Conservation (phyloP, 2,797 vertebrate species). For the Brachyrhaphis roseni region DNA sequence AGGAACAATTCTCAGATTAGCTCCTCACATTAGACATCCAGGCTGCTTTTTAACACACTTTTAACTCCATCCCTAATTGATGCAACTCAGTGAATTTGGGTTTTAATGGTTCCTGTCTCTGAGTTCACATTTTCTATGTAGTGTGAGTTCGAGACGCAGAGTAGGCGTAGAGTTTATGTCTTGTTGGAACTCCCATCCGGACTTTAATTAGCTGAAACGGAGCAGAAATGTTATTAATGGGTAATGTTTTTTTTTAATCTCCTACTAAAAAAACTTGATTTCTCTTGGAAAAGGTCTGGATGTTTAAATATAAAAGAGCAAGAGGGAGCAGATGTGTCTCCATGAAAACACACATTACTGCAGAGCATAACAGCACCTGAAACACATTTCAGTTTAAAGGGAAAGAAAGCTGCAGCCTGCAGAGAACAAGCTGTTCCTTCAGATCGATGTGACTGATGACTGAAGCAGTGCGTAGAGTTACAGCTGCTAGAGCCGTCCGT, state of each 20-base stretch:
- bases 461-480: conserved; percentile 5
- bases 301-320: not conserved
- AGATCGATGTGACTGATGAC: conserved; percentile 8
- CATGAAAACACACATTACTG: not conserved
- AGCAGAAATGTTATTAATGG: not conserved
- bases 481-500: conserved; percentile 10
- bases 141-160: not conserved
- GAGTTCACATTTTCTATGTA: not conserved
- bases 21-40: conserved; percentile 5
- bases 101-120: not conserved
- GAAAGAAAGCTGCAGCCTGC: conserved; percentile 10
- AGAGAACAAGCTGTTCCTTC: conserved; percentile 15
- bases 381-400: not conserved
- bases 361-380: not conserved
- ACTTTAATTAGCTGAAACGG: not conserved
- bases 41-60: not conserved
- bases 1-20: conserved; percentile 2
- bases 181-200: not conserved
- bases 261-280: not conserved
- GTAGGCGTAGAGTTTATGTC: not conserved
- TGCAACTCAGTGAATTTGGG: not conserved
- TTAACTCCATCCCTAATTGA: not conserved
- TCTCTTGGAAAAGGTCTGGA: too few species aligned
- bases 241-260: not conserved
- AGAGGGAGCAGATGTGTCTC: not conserved